These are phyloP conservation scores for Eutolmus rufibarbis DNA, from an alignment of 2,888 invertebrate genomes.

Conservation along the genomic window DNA sequence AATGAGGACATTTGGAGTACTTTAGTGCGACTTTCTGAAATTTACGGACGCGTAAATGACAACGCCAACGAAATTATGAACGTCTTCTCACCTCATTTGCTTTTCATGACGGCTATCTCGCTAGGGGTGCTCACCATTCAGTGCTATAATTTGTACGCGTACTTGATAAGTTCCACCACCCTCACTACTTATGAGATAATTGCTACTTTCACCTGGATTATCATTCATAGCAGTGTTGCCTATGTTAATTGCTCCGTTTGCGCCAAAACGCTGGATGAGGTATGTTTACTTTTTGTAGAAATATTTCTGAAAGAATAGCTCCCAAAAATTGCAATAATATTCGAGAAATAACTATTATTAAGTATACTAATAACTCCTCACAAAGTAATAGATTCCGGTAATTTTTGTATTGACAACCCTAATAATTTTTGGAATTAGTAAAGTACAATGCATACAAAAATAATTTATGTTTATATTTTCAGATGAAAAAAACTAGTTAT, in stretches of 20 bases:
- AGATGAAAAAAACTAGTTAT: conserved; percentile 53
- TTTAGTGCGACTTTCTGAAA: conserved; percentile 50
- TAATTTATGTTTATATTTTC: neutral
- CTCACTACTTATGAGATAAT: conserved; percentile 50
- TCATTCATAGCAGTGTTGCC: conserved; percentile 52
- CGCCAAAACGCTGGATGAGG: conserved; percentile 51
- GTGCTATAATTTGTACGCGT: conserved; percentile 53
- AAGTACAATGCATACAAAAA: neutral
- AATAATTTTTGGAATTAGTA: too few species aligned
- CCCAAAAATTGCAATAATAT: neutral
- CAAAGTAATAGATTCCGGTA: neutral
- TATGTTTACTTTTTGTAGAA: conserved; percentile 43
- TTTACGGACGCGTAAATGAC: conserved; percentile 51
- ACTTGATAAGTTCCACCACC: conserved; percentile 50
- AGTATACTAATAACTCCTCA: neutral
- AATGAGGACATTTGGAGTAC: neutral
- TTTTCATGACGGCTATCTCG: conserved; percentile 52
- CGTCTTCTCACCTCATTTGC: conserved; percentile 52
- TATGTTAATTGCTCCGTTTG: conserved; percentile 53
- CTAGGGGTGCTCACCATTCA: conserved; percentile 54
- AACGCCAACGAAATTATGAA: conserved; percentile 51
- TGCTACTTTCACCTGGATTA: conserved; percentile 53
- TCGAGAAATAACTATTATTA: neutral
- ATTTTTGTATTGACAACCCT: too few species aligned
- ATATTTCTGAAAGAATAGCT: neutral